Percentiles rank a stretch among this genome's conserved stretches.
These are phyloP conservation scores for Drosophila repleta DNA, from an alignment of 1,140 invertebrate genomes.

Conservation along the genomic window DNA sequence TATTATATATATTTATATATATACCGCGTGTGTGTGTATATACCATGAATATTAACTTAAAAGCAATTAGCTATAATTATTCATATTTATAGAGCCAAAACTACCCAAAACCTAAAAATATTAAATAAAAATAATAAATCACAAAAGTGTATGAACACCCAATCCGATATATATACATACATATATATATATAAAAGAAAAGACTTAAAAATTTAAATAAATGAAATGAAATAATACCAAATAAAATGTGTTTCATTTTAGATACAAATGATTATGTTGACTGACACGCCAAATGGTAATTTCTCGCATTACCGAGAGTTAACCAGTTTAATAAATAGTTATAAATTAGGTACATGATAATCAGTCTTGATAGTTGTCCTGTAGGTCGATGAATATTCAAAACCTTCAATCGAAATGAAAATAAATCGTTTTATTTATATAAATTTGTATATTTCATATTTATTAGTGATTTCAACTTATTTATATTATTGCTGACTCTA, in stretches of 20 bases:
- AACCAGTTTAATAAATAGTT: too few species aligned
- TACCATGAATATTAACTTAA: constrained; percentile 77
- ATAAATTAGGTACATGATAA: too few species aligned
- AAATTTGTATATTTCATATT: constrained; percentile 47
- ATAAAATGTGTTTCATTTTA: constrained; percentile 1
- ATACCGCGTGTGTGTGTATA: constrained; percentile 60
- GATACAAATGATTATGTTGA: too few species aligned
- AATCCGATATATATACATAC: constrained; percentile 55
- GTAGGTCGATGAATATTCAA: too few species aligned
- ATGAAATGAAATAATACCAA: constrained; percentile 80
- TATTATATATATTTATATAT: too few species aligned
- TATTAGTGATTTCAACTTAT: constrained; percentile 81
- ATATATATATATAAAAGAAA: constrained; percentile 76
- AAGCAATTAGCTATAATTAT: constrained; percentile 81
- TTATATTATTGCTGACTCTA: constrained; percentile 79
- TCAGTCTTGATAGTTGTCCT: too few species aligned
- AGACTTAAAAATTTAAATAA: constrained; percentile 82
- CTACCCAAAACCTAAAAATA: constrained; percentile 79
- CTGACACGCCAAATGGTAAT: too few species aligned
- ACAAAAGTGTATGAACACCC: constrained; percentile 50
- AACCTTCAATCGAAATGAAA: background rate
- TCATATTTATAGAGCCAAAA: constrained; percentile 81
- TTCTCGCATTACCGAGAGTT: too few species aligned
- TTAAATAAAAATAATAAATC: constrained; percentile 62
- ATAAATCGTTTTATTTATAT: constrained; percentile 31